Evolutionary conservation across 92 coral and sea anemone species (phyloP), one percentile per base, ranked within the genome.

Genomic region (Plumapathes pennacea): DNA sequence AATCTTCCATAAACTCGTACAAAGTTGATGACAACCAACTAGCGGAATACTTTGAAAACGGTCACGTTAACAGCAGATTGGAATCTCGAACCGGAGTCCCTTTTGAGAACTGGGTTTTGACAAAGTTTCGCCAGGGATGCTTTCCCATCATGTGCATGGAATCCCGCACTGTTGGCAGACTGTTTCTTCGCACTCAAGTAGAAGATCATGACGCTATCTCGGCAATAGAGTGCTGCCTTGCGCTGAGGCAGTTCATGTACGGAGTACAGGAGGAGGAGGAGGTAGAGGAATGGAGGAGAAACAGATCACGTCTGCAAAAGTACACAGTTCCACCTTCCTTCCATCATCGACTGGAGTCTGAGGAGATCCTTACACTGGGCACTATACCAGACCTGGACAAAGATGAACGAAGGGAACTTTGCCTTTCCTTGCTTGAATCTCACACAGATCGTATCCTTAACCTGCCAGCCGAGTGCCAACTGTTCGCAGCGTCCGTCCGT

Each of bases 1-100:
- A 32, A 12, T 14, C 33, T 11, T 86, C 95, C 2, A 25, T 86
- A 19, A 65, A 44, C 12, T 84, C 72, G 30, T 86, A 86, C 41
- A 46, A 42, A 12, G 49, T 57, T 20, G 64, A 61, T 45, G 57
- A 60, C 31, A 41, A 44, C 14, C 62, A 64, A 25, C 36, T 85
- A 34, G 58, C 47, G 7, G 64, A 27, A n/a, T 62, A 62, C 38
- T 85, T 80, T 42, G 60, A 52, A 13, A 17, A 54, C 17, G 68
- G 64, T n/a, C 14, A 51, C 8, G 37, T 69, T 17, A 14, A 30
- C 37, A 50, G 82, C 22, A 32, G 50, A 15, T 57, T 67, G n/a
- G 24, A 14, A 36, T 60, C 66, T 9, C 30, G 38, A 41, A 37
- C 42, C 34, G 39, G 50, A 20, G 50, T 40, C 3, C 32, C 26